Conservation (phyloP, 1,140 invertebrate genomes). For the Druon quercuslanigerum region DNA sequence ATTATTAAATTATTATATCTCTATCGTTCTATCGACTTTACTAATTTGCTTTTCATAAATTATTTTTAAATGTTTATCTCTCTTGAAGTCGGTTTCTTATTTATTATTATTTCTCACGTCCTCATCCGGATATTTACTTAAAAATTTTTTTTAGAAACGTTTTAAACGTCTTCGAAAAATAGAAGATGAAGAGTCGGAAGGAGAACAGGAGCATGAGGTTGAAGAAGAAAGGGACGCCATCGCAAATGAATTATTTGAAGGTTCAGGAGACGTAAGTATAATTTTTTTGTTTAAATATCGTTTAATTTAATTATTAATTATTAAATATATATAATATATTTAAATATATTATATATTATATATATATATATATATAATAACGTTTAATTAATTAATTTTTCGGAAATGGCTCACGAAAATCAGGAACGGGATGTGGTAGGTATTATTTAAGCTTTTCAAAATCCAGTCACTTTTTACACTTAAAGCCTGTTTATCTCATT, state of each 20-base stretch:
- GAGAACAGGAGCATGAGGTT: slow-evolving; percentile 83
- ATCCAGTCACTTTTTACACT: neutral
- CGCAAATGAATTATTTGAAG: slow-evolving; percentile 91
- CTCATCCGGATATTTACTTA: slow-evolving; percentile 3
- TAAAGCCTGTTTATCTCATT: slow-evolving; percentile 13
- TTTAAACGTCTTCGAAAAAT: slow-evolving; percentile 90
- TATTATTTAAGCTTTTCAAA: slow-evolving; percentile 42
- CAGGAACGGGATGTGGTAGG: slow-evolving; percentile 64
- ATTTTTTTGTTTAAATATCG: slow-evolving; percentile 32
- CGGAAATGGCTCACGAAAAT: slow-evolving; percentile 49
- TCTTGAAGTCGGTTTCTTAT: neutral
- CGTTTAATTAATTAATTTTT: no score
- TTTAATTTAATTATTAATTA: no score
- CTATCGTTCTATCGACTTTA: no score
- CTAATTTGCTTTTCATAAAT: no score
- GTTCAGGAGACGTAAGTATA: slow-evolving; percentile 87
- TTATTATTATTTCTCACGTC: slow-evolving; percentile 25
- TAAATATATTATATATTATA: no score
- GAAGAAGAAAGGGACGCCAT: slow-evolving; percentile 89
- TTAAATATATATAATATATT: no score
- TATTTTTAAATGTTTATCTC: no score
- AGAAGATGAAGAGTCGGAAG: slow-evolving; percentile 92
- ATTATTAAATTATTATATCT: no score
- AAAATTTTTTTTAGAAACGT: slow-evolving; percentile 82
- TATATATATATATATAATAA: no score